Evolutionary conservation across 2,113 vertebrate genomes (phyloP).

Genomic region (Panthera uncia): DNA sequence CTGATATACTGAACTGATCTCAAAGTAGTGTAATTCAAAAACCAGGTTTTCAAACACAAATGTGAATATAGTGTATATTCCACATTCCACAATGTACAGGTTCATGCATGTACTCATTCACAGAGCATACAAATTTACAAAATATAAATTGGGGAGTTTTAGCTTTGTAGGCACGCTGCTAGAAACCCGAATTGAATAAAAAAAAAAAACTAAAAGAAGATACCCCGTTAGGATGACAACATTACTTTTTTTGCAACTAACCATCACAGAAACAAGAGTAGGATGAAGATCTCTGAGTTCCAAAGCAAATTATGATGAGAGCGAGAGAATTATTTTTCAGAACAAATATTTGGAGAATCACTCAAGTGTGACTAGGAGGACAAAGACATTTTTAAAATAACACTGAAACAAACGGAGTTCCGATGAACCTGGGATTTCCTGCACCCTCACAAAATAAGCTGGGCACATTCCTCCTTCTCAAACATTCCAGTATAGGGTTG

Average conservation of each 20-base stretch:
- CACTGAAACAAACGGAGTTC: not conserved
- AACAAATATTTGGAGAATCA: slow-evolving; percentile 31
- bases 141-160: not conserved
- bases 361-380: not conserved
- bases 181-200: not conserved
- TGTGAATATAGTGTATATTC: not conserved
- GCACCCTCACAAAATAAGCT: not conserved
- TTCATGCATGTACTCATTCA: not conserved
- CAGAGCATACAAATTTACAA: not conserved
- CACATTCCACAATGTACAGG: not conserved
- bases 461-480: not conserved
- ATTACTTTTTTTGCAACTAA: not conserved
- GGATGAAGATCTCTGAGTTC: not conserved
- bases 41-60: slow-evolving; percentile 3
- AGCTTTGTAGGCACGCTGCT: not conserved
- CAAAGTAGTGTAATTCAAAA: slow-evolving; percentile 15
- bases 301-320: slow-evolving; percentile 18
- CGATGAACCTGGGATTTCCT: not conserved
- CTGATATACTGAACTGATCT: slow-evolving; percentile 37
- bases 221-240: not conserved
- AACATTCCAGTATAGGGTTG: not conserved
- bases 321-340: not conserved
- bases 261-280: not conserved
- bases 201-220: slow-evolving; percentile 18
- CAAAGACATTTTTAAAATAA: slow-evolving; percentile 16